Conservation (phyloP, 2,113 vertebrate species). For the Percopsis transmontana region DNA sequence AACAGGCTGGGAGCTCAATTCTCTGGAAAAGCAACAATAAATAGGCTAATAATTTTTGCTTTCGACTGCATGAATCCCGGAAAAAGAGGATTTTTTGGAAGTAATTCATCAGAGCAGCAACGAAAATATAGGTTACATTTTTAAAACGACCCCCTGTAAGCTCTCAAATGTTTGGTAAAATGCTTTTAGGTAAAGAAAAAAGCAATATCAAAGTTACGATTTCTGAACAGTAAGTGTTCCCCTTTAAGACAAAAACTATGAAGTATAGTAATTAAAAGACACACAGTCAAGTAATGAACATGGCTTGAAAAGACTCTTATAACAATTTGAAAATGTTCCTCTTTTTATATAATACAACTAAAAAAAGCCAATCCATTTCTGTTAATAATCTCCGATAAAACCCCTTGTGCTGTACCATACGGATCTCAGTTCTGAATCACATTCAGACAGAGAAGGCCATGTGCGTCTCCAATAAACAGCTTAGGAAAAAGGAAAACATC, state of each 20-base stretch:
- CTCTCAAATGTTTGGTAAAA: constrained; percentile 70
- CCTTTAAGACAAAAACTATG: constrained; percentile 63
- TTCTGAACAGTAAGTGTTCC: constrained; percentile 50
- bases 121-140: constrained; percentile 66
- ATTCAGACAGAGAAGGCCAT: constrained; percentile 43
- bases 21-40: constrained; percentile 83
- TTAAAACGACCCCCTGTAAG: constrained; percentile 32
- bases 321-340: constrained; percentile 22
- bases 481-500: constrained; percentile 29
- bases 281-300: constrained; percentile 67
- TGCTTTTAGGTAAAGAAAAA: constrained; percentile 59
- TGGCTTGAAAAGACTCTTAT: constrained; percentile 56
- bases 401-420: constrained; percentile 65
- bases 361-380: constrained; percentile 22
- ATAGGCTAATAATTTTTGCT: constrained; percentile 79
- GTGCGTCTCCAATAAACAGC: constrained; percentile 28
- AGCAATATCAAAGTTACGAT: constrained; percentile 53
- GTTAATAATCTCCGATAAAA: constrained; percentile 38
- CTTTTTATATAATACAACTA: constrained; percentile 38
- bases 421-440: constrained; percentile 44
- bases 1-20: constrained; percentile 73
- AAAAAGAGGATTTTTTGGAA: constrained; percentile 49
- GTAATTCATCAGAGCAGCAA: constrained; percentile 63
- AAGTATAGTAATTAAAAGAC: constrained; percentile 66
- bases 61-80: constrained; percentile 67